Evolutionary conservation across 2,113 vertebrate genomes (phyloP), one percentile per base, ranked within the genome.

Genomic region (Microtus montanus): DNA sequence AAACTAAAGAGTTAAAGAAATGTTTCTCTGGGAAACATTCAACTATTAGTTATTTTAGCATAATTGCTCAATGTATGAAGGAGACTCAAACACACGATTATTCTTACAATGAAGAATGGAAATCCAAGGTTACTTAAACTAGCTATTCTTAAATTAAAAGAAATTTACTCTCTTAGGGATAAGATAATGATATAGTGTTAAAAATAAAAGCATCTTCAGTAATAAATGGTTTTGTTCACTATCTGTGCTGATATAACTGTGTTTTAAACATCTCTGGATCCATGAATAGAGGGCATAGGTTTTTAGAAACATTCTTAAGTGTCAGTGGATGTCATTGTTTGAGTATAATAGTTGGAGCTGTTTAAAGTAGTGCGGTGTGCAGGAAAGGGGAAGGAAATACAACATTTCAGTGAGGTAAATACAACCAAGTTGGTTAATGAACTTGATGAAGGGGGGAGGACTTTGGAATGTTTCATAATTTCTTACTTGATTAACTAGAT

Each of bases 51-150:
- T 89, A 92, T 90, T 85, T 94, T 87, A 90, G 74, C 61, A 93
- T 95, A 91, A 96, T 91, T 94, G 44, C 24, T 95, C 54, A 77
- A 68, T 93, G 74, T 86, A 79, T 84, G 44, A 49, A 87, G 78
- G 26, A 93, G 22, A 93, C 93, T 93, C 73, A 70, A 96, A 92
- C 52, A 30, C 3, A 96, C 85, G 95, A 91, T 71, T 96, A 52
- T 73, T 93, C 75, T 83, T 77, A 89, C 71, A 73, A 87, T 61
- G 3, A 71, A 79, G 70, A 90, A 54, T 86, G 7, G 14, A 93
- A 93, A 96, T 95, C 52, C 58, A 78, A 73, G 64, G 7, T 61
- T 90, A 87, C 61, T 17, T 41, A 84, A 89, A 85, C 20, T 85
- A 3, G 64, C 13, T 92, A 14, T 66, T 90, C 93, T 95, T 89